Conservation (phyloP, 2,113 vertebrate genomes). For the human region GRCh38 chr6:119589501-119590000, state of each 20-base stretch:
- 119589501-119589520: background rate
- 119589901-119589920: background rate
- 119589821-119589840: background rate
- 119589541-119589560: slow-evolving; percentile 44
- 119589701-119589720: background rate
- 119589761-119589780: background rate
- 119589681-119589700: slow-evolving; percentile 34
- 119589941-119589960: background rate
- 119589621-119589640: slow-evolving; percentile 13
- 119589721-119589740: background rate
- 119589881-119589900: background rate
- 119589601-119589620: background rate
- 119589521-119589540: slow-evolving; percentile 22
- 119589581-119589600: background rate
- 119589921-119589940: background rate
- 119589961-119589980: background rate
- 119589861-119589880: background rate
- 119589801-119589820: too few species aligned
- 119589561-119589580: slow-evolving; percentile 11
- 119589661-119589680: background rate
- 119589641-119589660: background rate
- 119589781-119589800: too few species aligned
- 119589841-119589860: background rate
- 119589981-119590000: background rate
- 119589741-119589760: background rate